Percentiles rank a stretch among this genome's conserved stretches.
Evolutionary conservation across 2,797 vertebrate species (phyloP).

Genomic region (Catharus ustulatus): DNA sequence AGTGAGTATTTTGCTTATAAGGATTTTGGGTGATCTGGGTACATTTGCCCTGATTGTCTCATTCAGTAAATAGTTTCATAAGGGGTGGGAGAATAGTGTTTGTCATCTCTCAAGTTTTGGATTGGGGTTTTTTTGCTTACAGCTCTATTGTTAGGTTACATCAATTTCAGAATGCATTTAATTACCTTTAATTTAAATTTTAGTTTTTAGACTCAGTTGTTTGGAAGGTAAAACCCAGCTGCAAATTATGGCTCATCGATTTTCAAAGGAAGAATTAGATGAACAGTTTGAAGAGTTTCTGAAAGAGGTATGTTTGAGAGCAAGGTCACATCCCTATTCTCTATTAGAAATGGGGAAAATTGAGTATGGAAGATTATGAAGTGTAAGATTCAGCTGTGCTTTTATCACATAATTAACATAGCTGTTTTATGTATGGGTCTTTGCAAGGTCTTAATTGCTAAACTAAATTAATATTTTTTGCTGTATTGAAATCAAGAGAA

Average conservation of each 20-base stretch:
- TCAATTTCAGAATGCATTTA: background rate
- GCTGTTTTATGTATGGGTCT: background rate
- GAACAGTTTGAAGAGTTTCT: conserved; percentile 93
- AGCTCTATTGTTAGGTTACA: background rate
- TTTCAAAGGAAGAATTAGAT: conserved; percentile 87
- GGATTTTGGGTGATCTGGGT: background rate
- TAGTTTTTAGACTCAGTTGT: background rate
- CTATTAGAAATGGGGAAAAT: background rate
- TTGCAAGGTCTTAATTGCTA: background rate
- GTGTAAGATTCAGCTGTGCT: background rate
- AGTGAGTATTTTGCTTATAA: background rate
- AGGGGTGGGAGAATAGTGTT: background rate
- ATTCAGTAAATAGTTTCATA: background rate
- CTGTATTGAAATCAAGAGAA: background rate
- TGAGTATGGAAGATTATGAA: background rate
- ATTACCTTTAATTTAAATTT: conserved; percentile 18
- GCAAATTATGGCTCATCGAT: conserved; percentile 79
- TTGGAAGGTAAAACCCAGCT: conserved; percentile 11
- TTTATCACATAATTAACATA: background rate
- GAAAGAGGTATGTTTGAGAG: conserved; percentile 85
- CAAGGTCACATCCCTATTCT: background rate
- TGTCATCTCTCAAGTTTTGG: background rate
- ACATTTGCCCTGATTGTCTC: background rate
- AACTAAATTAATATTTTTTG: background rate
- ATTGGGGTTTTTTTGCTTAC: background rate